Evolutionary conservation across 1,140 invertebrate genomes (phyloP).

Genomic region (Calephelis nemesis): DNA sequence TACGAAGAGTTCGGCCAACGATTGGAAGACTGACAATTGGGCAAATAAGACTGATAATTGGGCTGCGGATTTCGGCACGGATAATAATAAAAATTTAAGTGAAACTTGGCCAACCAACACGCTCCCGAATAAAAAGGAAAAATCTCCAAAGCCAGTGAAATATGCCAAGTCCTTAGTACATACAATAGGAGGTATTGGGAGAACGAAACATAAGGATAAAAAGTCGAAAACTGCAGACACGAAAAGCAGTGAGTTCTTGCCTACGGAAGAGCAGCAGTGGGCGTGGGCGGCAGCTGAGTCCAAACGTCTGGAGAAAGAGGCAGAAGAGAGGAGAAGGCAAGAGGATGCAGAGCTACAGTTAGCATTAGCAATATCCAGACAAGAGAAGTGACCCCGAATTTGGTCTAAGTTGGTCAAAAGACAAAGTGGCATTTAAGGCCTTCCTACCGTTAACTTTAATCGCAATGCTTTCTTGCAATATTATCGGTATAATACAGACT

Average conservation of each 20-base stretch:
- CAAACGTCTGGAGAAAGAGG: slow-evolving; percentile 68
- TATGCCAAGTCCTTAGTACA: slow-evolving; percentile 66
- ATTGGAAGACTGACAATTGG: slow-evolving; percentile 56
- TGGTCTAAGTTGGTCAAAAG: slow-evolving; percentile 8
- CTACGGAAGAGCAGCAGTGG: slow-evolving; percentile 78
- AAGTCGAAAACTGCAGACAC: slow-evolving; percentile 45
- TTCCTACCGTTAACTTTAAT: slow-evolving; percentile 2
- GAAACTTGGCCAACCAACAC: slow-evolving; percentile 66
- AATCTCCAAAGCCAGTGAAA: slow-evolving; percentile 68
- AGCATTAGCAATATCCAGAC: slow-evolving; percentile 77
- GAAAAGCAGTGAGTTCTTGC: slow-evolving; percentile 41
- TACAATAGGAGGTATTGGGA: slow-evolving; percentile 67
- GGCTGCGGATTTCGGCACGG: slow-evolving; percentile 52
- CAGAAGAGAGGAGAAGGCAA: slow-evolving; percentile 63
- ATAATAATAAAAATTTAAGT: slow-evolving; percentile 57
- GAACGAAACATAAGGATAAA: slow-evolving; percentile 58
- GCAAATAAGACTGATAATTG: slow-evolving; percentile 49
- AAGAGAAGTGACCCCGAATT: slow-evolving; percentile 52
- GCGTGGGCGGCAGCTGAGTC: slow-evolving; percentile 81
- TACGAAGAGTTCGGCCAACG: slow-evolving; percentile 34
- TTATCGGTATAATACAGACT: slow-evolving; percentile 7
- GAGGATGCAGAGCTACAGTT: slow-evolving; percentile 80
- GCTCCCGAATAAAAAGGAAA: slow-evolving; percentile 66
- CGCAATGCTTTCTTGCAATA: slow-evolving; percentile 10
- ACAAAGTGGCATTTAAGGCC: slow-evolving; percentile 1